Conservation (phyloP, 37 sponge, comb jelly and placozoan species). For the Geodia barretti region DNA sequence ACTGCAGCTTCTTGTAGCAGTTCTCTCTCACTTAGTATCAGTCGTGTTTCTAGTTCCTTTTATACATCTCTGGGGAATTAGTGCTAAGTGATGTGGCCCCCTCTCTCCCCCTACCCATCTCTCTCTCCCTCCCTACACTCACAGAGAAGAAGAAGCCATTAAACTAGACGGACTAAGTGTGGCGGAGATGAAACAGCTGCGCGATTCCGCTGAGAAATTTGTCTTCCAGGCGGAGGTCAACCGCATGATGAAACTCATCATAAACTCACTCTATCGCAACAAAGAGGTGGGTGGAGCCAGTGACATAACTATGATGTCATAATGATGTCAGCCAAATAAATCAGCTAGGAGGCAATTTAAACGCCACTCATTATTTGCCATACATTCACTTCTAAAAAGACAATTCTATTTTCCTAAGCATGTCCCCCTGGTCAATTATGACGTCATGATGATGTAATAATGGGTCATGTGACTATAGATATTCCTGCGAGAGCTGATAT, state of each 20-base stretch:
- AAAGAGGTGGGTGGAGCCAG: constrained; percentile 91
- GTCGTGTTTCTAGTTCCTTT: too few species aligned
- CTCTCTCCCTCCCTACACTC: constrained; percentile 9
- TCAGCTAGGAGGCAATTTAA: neutral
- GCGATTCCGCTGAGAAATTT: constrained; percentile 92
- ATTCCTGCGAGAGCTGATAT: constrained; percentile 96
- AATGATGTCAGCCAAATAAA: too few species aligned
- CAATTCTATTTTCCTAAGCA: too few species aligned
- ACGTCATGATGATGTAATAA: too few species aligned
- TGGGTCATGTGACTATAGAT: too few species aligned
- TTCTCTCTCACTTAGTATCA: too few species aligned
- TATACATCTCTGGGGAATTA: neutral
- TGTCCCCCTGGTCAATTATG: too few species aligned
- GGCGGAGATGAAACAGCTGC: constrained; percentile 93
- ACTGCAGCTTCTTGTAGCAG: too few species aligned
- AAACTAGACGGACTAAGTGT: constrained; percentile 97
- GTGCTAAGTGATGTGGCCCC: neutral
- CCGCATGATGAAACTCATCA: constrained; percentile 99
- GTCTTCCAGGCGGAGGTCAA: constrained; percentile 96
- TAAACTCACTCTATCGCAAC: constrained; percentile 98
- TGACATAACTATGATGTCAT: too few species aligned
- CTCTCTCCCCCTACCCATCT: neutral
- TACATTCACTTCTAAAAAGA: too few species aligned
- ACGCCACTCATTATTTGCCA: neutral
- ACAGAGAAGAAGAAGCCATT: constrained; percentile 99